Evolutionary conservation across 2,888 invertebrate genomes (phyloP).

Genomic region (Xylota sylvarum): DNA sequence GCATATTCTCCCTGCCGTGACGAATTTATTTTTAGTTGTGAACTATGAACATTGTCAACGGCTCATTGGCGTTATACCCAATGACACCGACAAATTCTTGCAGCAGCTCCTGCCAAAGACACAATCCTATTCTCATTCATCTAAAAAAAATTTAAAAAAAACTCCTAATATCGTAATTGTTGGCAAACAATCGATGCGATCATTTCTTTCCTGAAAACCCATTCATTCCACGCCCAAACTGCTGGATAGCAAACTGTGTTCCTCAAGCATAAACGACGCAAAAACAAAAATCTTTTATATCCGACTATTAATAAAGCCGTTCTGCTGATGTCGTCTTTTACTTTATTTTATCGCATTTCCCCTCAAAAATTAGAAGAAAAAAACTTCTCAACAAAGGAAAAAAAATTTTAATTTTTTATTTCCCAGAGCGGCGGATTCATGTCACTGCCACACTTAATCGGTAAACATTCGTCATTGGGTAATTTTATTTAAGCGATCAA

Average conservation of each 20-base stretch:
- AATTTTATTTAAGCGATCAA: slow-evolving; percentile 54
- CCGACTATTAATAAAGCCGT: slow-evolving; percentile 67
- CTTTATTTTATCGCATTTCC: slow-evolving; percentile 27
- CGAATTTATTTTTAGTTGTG: too few species aligned
- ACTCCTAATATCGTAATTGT: too few species aligned
- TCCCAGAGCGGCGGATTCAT: slow-evolving; percentile 32
- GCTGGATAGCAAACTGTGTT: background rate
- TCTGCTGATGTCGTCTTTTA: slow-evolving; percentile 21
- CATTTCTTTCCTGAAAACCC: background rate
- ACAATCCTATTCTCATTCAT: too few species aligned
- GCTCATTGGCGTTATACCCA: too few species aligned
- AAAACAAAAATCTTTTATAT: slow-evolving; percentile 30
- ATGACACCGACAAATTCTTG: too few species aligned
- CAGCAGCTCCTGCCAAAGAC: too few species aligned
- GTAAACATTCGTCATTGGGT: slow-evolving; percentile 59
- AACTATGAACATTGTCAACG: too few species aligned
- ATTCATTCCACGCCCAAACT: background rate
- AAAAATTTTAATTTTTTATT: slow-evolving; percentile 30
- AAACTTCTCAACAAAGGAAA: slow-evolving; percentile 32
- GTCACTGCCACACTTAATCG: slow-evolving; percentile 61
- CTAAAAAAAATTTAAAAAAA: too few species aligned
- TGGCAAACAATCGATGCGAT: background rate
- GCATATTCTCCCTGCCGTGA: too few species aligned
- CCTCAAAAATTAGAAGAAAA: background rate
- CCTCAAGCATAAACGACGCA: slow-evolving; percentile 27